Conservation (phyloP, 2,113 vertebrate species). For the Phyllostomus hastatus region DNA sequence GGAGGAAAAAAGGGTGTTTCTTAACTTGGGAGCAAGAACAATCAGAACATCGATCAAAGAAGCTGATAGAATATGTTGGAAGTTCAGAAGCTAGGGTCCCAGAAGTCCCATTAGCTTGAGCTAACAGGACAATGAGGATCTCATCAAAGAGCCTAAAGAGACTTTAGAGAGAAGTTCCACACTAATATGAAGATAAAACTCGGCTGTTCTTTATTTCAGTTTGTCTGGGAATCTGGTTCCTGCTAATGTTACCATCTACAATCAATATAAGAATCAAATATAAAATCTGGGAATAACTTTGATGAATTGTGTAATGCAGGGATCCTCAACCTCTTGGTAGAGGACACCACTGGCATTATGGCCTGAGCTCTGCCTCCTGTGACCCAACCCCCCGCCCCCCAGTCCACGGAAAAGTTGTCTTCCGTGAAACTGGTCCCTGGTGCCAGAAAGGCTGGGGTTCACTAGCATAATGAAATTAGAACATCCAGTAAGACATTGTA, state of each 20-base stretch:
- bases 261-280: neutral
- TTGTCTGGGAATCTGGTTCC: neutral
- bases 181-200: neutral
- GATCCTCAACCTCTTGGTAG: too few species aligned
- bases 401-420: too few species aligned
- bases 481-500: neutral
- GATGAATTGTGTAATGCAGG: neutral
- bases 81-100: neutral
- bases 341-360: too few species aligned
- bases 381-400: too few species aligned
- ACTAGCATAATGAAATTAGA: neutral
- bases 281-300: neutral
- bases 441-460: too few species aligned
- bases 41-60: conserved; percentile 24
- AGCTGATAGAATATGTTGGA: neutral
- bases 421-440: too few species aligned
- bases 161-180: neutral
- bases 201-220: neutral
- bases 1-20: conserved; percentile 17
- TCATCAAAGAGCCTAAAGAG: neutral
- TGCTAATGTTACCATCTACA: neutral
- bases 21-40: conserved; percentile 37
- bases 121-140: neutral
- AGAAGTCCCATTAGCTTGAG: neutral
- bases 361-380: too few species aligned